Conservation (phyloP, 2,113 vertebrate genomes). For the Mixornis gularis region DNA sequence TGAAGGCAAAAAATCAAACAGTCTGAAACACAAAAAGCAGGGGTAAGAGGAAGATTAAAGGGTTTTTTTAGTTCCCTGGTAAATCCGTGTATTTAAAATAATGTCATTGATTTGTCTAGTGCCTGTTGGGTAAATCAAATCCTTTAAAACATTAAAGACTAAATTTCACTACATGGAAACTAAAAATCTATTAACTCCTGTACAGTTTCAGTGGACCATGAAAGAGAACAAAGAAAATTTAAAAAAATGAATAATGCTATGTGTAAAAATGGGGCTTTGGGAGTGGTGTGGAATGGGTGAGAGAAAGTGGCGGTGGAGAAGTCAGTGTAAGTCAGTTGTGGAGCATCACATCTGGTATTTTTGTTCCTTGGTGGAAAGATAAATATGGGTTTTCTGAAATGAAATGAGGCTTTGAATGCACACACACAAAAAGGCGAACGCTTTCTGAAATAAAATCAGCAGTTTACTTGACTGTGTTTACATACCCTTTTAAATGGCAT, state of each 20-base stretch:
- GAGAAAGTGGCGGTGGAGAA: background rate
- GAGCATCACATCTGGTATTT: background rate
- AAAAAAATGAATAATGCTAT: background rate
- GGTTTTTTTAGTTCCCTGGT: background rate
- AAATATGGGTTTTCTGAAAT: background rate
- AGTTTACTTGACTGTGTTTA: background rate
- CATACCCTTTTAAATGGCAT: background rate
- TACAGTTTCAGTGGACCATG: background rate
- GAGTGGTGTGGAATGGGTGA: background rate
- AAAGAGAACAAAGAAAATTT: background rate
- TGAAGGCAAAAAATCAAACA: background rate
- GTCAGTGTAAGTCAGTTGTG: background rate
- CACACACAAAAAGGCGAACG: background rate
- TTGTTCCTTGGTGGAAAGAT: background rate
- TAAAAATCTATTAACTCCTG: background rate
- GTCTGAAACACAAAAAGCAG: background rate
- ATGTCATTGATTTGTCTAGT: background rate
- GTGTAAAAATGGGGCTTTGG: background rate
- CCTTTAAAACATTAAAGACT: background rate
- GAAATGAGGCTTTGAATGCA: background rate
- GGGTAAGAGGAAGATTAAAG: background rate
- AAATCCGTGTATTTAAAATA: background rate
- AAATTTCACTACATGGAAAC: background rate
- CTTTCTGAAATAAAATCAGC: background rate
- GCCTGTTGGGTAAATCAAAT: background rate